Percentiles rank a stretch among this genome's conserved stretches.
These are phyloP conservation scores for Rhagium mordax DNA, from an alignment of 2,888 invertebrate genomes.

Conservation along the genomic window DNA sequence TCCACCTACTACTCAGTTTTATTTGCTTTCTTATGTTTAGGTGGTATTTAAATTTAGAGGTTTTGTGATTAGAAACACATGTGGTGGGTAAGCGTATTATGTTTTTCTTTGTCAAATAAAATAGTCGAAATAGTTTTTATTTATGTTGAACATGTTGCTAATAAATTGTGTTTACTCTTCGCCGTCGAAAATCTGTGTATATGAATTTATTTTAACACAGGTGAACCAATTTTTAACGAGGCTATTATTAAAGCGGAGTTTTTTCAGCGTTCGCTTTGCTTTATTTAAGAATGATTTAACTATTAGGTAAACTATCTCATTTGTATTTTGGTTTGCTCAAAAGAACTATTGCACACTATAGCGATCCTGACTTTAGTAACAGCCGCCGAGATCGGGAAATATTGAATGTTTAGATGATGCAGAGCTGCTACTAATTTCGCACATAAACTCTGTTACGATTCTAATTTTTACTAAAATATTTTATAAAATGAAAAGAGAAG, in stretches of 20 bases:
- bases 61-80: slow-evolving; percentile 50
- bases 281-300: not conserved
- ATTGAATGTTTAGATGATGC: too few species aligned
- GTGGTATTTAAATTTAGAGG: slow-evolving; percentile 49
- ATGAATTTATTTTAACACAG: slow-evolving; percentile 31
- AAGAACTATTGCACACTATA: not conserved
- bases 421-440: too few species aligned
- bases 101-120: slow-evolving; percentile 51
- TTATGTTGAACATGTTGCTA: slow-evolving; percentile 48
- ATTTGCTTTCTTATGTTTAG: slow-evolving; percentile 48
- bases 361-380: too few species aligned
- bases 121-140: slow-evolving; percentile 50
- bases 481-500: too few species aligned
- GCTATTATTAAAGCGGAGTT: not conserved
- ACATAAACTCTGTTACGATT: too few species aligned
- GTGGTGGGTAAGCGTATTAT: slow-evolving; percentile 42
- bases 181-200: slow-evolving; percentile 29
- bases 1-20: slow-evolving; percentile 28
- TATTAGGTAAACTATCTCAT: not conserved
- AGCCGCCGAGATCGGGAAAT: too few species aligned
- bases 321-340: not conserved
- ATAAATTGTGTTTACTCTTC: slow-evolving; percentile 48
- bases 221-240: slow-evolving; percentile 19
- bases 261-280: not conserved
- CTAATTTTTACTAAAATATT: too few species aligned